Percentiles rank a stretch among this genome's conserved stretches.
Conservation (phyloP, 2,888 invertebrate genomes). For the Athalia cordata region DNA sequence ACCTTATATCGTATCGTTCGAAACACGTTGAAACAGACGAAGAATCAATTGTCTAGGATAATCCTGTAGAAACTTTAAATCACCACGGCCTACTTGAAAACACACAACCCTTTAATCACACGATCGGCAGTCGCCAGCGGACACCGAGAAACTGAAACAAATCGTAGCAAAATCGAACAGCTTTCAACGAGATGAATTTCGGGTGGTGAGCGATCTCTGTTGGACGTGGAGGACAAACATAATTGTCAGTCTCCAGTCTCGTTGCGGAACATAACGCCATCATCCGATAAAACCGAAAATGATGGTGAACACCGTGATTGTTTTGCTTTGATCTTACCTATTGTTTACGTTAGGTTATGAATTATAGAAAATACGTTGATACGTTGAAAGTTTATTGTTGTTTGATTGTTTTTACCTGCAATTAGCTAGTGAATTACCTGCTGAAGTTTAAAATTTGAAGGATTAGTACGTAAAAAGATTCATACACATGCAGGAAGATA, state of each 20-base stretch:
- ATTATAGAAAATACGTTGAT: background rate
- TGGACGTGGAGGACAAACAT: too few species aligned
- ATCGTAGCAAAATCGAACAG: background rate
- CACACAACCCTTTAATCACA: background rate
- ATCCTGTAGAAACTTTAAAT: too few species aligned
- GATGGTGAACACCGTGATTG: too few species aligned
- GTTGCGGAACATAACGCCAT: too few species aligned
- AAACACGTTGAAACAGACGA: background rate
- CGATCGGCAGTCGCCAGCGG: background rate
- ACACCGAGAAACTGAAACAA: constrained; percentile 16
- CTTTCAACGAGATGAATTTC: too few species aligned
- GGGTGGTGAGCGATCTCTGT: too few species aligned
- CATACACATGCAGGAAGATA: too few species aligned
- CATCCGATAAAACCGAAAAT: too few species aligned
- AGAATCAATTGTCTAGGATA: background rate
- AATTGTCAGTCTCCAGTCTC: too few species aligned
- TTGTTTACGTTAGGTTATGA: background rate
- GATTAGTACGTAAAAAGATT: too few species aligned
- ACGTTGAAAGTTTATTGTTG: constrained; percentile 5
- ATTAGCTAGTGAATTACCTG: background rate
- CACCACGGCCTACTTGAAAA: too few species aligned
- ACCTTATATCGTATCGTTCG: background rate
- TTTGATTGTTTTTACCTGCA: background rate
- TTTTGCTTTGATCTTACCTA: background rate
- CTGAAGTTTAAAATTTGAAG: background rate